Evolutionary conservation across 2,797 vertebrate genomes (phyloP), one percentile per base, ranked within the genome.

Genomic region (Apodemus agrarius): DNA sequence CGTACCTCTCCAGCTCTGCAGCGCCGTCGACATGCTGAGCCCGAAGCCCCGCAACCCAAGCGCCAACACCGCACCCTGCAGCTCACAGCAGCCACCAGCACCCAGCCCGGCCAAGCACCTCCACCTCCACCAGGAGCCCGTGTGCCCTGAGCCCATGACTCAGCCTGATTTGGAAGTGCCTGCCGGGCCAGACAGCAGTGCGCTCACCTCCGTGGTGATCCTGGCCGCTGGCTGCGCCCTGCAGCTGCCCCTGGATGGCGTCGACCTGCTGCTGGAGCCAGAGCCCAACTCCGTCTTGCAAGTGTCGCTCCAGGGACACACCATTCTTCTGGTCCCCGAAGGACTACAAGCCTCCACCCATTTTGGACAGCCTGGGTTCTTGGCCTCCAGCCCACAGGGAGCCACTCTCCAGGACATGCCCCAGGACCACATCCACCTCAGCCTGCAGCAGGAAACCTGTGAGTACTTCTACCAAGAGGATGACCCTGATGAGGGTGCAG

Each of bases 271-370:
- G 91, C 93, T 97, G 24, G 75, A 96, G 80, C 79, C 95, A 0
- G 34, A 52, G 54, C 90, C 96, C 0, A 31, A 75, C 8, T 67
- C 83, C 0, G 69, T 91, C 17, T 54, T 95, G 67, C 59, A 67
- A 31, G 96, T 96, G 52, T 63, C 54, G 3, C 22, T 97, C 2
- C 69, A 22, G 0, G 92, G 26, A 0, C 49, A 90, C 93, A 95
- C 80, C 7, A n/a, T 97, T 19, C 0, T 96, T 63, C 90, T 97
- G n/a, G 43, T 97, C 1, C 96, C 96, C 2, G 76, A 95, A 72
- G 46, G 89, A 34, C 95, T 97, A 49, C 54, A 57, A 57, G 14
- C 14, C 54, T 17, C 54, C 3, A 0, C 16, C 54, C 54, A 57
- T 4, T 17, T 17, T 17, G 57, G 34, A 52, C 54, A 34, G 0